These are phyloP conservation scores for Syrphus vitripennis DNA, from an alignment of 2,888 invertebrate species.

Conservation along the genomic window DNA sequence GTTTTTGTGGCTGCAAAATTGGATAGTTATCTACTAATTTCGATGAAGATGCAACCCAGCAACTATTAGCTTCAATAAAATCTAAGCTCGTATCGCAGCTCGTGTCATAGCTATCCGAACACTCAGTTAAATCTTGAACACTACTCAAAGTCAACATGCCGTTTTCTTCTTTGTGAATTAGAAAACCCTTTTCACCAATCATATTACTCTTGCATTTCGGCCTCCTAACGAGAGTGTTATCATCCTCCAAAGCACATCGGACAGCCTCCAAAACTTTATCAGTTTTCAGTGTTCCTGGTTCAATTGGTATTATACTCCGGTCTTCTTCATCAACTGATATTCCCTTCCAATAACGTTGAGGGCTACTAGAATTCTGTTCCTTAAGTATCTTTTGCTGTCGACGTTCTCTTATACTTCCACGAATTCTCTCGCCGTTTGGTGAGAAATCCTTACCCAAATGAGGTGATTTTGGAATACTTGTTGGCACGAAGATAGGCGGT, in stretches of 20 bases:
- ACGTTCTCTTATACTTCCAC: slow-evolving; percentile 80
- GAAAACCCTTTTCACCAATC: slow-evolving; percentile 79
- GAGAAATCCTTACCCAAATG: slow-evolving; percentile 81
- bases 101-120: slow-evolving; percentile 80
- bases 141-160: slow-evolving; percentile 78
- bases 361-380: slow-evolving; percentile 27
- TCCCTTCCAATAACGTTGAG: slow-evolving; percentile 66
- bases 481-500: slow-evolving; percentile 73
- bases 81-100: slow-evolving; percentile 81
- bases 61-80: slow-evolving; percentile 78
- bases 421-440: slow-evolving; percentile 80
- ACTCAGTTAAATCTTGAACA: slow-evolving; percentile 80
- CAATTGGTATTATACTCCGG: neutral
- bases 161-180: slow-evolving; percentile 78
- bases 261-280: slow-evolving; percentile 77
- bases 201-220: slow-evolving; percentile 72
- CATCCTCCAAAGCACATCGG: slow-evolving; percentile 76
- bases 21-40: neutral
- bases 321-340: slow-evolving; percentile 41
- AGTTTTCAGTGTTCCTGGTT: slow-evolving; percentile 72
- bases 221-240: slow-evolving; percentile 68
- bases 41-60: slow-evolving; percentile 17
- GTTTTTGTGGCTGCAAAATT: no score
- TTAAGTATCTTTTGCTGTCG: slow-evolving; percentile 75
- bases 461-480: slow-evolving; percentile 80